These are phyloP conservation scores for Cybosia mesomella DNA, from an alignment of 2,888 invertebrate species.

Conservation along the genomic window DNA sequence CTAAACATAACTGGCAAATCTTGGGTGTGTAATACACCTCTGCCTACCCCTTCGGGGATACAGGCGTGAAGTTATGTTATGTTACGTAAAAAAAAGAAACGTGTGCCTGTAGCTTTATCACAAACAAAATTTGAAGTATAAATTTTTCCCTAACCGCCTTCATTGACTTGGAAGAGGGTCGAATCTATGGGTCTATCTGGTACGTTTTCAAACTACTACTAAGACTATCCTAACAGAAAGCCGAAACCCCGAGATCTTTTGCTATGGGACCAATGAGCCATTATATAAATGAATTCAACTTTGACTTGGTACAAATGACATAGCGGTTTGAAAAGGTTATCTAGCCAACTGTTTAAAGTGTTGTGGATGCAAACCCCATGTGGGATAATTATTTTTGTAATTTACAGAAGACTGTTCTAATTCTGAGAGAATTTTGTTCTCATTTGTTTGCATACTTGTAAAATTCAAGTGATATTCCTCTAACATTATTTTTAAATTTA, in stretches of 20 bases:
- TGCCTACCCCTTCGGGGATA: too few species aligned
- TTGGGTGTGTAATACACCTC: too few species aligned
- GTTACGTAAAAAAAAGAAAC: too few species aligned
- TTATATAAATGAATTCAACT: background rate
- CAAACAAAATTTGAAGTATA: background rate
- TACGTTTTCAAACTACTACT: background rate
- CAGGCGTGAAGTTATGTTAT: too few species aligned
- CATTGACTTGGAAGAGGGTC: background rate
- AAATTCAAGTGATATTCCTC: background rate
- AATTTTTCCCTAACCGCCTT: background rate
- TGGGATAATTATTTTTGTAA: background rate
- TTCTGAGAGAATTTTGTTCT: background rate
- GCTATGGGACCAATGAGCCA: background rate
- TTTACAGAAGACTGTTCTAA: background rate
- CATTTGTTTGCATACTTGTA: background rate
- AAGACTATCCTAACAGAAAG: background rate
- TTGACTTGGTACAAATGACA: slow-evolving; percentile 2
- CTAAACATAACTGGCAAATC: too few species aligned
- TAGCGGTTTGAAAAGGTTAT: background rate
- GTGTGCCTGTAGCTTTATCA: too few species aligned
- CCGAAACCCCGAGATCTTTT: slow-evolving; percentile 1
- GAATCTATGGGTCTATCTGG: background rate
- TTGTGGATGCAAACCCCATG: background rate
- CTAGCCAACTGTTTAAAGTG: background rate
- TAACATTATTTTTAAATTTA: background rate